These are phyloP conservation scores for Choristoneura rosaceana DNA, from an alignment of 2,888 invertebrate genomes.

Conservation along the genomic window DNA sequence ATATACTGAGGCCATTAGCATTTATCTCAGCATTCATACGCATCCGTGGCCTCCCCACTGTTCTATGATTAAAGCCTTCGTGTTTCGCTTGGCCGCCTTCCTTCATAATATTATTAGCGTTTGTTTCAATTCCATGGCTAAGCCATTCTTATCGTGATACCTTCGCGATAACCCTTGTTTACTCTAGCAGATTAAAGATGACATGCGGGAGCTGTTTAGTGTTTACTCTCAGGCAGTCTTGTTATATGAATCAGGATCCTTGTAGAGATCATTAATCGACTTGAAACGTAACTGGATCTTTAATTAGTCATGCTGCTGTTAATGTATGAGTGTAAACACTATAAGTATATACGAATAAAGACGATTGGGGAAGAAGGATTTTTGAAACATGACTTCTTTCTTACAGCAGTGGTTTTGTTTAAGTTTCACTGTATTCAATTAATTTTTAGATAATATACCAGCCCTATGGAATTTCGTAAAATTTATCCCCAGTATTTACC, in stretches of 20 bases:
- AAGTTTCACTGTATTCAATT: too few species aligned
- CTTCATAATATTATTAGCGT: not conserved
- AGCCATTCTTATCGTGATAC: slow-evolving; percentile 25
- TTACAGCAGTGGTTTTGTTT: not conserved
- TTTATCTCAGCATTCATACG: slow-evolving; percentile 1
- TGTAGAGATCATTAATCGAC: not conserved
- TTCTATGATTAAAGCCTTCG: not conserved
- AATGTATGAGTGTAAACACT: not conserved
- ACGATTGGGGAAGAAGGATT: not conserved
- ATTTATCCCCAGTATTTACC: too few species aligned
- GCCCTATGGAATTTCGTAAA: too few species aligned
- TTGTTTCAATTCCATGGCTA: slow-evolving; percentile 7
- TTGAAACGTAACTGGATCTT: slow-evolving; percentile 8
- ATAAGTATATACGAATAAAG: not conserved
- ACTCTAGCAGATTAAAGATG: slow-evolving; percentile 23
- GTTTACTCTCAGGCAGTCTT: slow-evolving; percentile 18
- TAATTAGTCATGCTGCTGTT: not conserved
- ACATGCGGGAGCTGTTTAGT: slow-evolving; percentile 25
- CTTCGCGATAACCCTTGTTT: slow-evolving; percentile 35
- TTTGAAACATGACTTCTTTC: not conserved
- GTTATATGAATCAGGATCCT: slow-evolving; percentile 10
- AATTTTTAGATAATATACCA: too few species aligned
- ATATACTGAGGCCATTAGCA: not conserved
- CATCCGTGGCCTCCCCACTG: slow-evolving; percentile 9
- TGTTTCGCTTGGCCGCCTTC: slow-evolving; percentile 3